Percentiles rank a stretch among this genome's conserved stretches.
These are phyloP conservation scores for Drosophila grimshawi DNA, from an alignment of 1,140 invertebrate species.

Conservation along the genomic window DNA sequence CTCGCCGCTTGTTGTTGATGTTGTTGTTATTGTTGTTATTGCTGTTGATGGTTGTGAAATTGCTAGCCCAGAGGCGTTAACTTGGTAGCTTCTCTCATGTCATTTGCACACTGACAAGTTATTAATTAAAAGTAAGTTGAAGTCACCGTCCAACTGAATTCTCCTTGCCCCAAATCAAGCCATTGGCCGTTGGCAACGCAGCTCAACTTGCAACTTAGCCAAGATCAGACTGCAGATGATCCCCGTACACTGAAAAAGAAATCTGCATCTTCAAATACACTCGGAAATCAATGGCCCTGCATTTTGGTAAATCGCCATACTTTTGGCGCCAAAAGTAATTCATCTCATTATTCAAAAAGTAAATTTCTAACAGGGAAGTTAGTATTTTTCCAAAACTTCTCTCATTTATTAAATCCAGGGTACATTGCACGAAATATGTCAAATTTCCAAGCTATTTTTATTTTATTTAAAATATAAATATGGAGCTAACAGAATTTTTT, in stretches of 20 bases:
- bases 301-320: too few species aligned
- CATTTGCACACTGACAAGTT: constrained; percentile 82
- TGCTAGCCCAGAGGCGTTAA: constrained; percentile 70
- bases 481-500: too few species aligned
- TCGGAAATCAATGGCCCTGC: too few species aligned
- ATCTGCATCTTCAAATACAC: too few species aligned
- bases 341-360: too few species aligned
- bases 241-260: neutral
- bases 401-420: too few species aligned
- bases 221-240: constrained; percentile 13
- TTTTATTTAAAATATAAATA: too few species aligned
- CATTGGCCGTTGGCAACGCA: constrained; percentile 12
- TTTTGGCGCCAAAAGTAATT: too few species aligned
- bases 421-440: too few species aligned
- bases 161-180: constrained; percentile 31
- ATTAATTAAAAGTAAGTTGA: constrained; percentile 78
- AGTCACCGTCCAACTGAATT: neutral
- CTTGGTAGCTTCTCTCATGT: constrained; percentile 74
- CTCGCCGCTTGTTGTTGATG: neutral
- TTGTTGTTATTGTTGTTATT: neutral
- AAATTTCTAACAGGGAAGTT: too few species aligned
- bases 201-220: neutral
- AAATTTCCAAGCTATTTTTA: too few species aligned
- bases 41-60: constrained; percentile 33
- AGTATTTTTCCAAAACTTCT: too few species aligned